Evolutionary conservation across 1,140 invertebrate genomes (phyloP), one percentile per base, ranked within the genome.

Genomic region (Lordiphosa clarofinis): DNA sequence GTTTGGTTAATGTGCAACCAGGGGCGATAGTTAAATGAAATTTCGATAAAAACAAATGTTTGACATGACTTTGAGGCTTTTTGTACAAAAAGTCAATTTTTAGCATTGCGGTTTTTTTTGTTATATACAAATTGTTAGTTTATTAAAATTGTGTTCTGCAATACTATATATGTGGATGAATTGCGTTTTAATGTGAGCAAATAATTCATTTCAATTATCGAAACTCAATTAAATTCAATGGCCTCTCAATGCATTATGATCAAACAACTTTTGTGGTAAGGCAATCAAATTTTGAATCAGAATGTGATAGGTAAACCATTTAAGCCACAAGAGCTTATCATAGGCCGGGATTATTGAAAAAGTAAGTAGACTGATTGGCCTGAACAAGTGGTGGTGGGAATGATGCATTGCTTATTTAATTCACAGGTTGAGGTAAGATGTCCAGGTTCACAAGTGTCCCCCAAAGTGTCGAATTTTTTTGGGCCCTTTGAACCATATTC

Each of bases 41-140:
- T 75, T 75, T 79, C 66, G 71, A 81, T 79, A 75, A 63, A 79
- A 79, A 82, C 66, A 67, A 64, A 59, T 74, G 71, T 74, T 64
- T 59, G 54, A 57, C 50, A 53, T 71, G 71, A 71, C 59, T 78
- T 78, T 79, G 59, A 65, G 59, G 44, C 61, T 52, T 58, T 58
- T 62, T 36, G 24, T 46, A 28, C 35, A 54, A 54, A 54, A 50
- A 60, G 47, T 53, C 28, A 47, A 47, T 64, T 46, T 53, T 68
- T 54, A 54, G 24, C 12, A 47, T 42, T 42, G 11, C 15, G 19
- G 28, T n/a, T 12, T 7, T 10, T 38, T 28, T 21, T n/a, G n/a
- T 12, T n/a, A n/a, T n/a, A n/a, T n/a, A n/a, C n/a, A 5, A 43
- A 15, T 28, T 48, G 31, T 48, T 43, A 68, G 52, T 69, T 69